Base-by-base conservation (phyloP, 1,140 invertebrate genomes). In the Trachelipus rathkii region DNA sequence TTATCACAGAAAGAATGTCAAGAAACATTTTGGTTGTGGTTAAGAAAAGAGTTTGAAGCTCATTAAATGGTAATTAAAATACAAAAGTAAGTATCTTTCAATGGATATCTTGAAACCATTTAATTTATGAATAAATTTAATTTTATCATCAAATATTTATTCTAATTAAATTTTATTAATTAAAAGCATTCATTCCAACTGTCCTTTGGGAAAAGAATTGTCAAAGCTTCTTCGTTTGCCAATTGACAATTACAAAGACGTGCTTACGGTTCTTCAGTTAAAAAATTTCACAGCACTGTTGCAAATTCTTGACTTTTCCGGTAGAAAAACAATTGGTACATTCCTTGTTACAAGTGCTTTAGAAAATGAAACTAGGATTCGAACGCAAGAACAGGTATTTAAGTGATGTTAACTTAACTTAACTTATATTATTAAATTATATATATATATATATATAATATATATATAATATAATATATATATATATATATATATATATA, bases 161-260 rank as follows among this genome's bases (percentile, higher is more conserved):
- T 60, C 33, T 33, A 33, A 33, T 33, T 3, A 33, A 33, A 33
- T 33, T 33, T 33, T 33, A 33, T 33, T 33, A 33, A 66, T 7
- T 5, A 19, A 66, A 19, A 81, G 79, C 44, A 78, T 81, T 44
- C 79, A 81, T 74, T 81, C 79, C 10, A 77, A 77, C 81, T 92
- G 91, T 78, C 88, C 91, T 24, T 92, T 97, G 5, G 95, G 94
- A 45, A 92, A 93, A 83, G 97, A 99, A 85, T 86, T 99, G 77
- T 92, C 93, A 80, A 91, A 95, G 82, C 89, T 99, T 71, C 89
- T 99, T 83, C 95, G 96, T 85, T 93, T 99, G 71, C 96, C 97
- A 10, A 89, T 97, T 15, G 95, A 98, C 83, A 92, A 93, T 83
- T 99, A 98, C 84, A 96, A 95, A 84, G 93, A 98, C 84, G 90